Conservation (phyloP, 2,797 vertebrate species). For the Carapus acus region DNA sequence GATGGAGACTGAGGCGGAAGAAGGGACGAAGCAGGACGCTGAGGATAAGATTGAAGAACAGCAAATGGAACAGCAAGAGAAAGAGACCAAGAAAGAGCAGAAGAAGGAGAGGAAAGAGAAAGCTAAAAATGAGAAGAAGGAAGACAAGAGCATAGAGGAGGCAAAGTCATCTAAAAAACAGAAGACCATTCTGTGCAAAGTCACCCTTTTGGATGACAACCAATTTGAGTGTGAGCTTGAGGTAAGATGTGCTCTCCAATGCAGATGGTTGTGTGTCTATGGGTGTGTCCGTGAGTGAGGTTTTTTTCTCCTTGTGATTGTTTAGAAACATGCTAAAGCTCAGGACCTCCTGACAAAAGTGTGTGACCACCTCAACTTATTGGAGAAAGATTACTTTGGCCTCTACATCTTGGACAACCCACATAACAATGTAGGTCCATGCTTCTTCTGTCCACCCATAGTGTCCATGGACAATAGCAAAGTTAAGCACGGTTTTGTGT, state of each 20-base stretch:
- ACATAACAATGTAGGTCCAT: slow-evolving; percentile 75
- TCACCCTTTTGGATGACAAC: slow-evolving; percentile 86
- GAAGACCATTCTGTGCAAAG: slow-evolving; percentile 87
- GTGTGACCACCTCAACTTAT: slow-evolving; percentile 89
- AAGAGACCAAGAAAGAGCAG: slow-evolving; percentile 50
- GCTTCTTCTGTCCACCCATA: background rate
- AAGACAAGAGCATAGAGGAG: slow-evolving; percentile 64
- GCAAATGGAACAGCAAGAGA: slow-evolving; percentile 67
- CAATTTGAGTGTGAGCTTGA: slow-evolving; percentile 87
- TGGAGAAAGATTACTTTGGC: slow-evolving; percentile 96
- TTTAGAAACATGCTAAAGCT: slow-evolving; percentile 90
- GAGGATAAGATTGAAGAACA: slow-evolving; percentile 39
- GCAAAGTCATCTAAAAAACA: slow-evolving; percentile 74
- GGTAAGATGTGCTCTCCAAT: slow-evolving; percentile 69
- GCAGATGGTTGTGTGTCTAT: background rate
- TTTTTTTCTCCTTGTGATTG: background rate
- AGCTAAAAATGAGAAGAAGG: slow-evolving; percentile 59
- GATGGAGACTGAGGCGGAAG: slow-evolving; percentile 34
- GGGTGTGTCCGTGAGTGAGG: background rate
- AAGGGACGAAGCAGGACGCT: slow-evolving; percentile 21
- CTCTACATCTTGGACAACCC: slow-evolving; percentile 82
- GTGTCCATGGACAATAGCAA: too few relatives aligned
- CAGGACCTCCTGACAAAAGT: slow-evolving; percentile 89
- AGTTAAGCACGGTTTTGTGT: too few relatives aligned
- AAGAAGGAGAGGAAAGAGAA: slow-evolving; percentile 62